These are phyloP conservation scores for Synchiropus splendidus DNA, from an alignment of 2,113 vertebrate genomes.

Conservation along the genomic window DNA sequence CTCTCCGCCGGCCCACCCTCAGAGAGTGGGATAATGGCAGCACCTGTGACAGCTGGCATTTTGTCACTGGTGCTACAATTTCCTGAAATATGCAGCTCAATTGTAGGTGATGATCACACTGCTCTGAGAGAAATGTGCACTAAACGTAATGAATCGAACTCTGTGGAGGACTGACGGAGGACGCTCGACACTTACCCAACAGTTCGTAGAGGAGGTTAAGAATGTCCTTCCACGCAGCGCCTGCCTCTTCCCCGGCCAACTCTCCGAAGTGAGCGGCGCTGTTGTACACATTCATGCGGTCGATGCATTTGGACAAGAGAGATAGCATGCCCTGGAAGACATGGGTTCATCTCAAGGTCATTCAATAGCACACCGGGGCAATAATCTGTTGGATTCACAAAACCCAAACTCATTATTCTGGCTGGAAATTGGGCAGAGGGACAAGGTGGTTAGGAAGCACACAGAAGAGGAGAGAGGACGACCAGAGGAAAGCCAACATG, in stretches of 20 bases:
- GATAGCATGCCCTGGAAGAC: conserved; percentile 83
- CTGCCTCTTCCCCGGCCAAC: conserved; percentile 76
- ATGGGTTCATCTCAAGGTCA: background rate
- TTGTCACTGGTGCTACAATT: conserved; percentile 17
- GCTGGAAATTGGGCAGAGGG: too few species aligned
- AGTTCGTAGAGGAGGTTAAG: conserved; percentile 90
- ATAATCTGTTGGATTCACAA: too few species aligned
- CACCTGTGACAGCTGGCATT: conserved; percentile 28
- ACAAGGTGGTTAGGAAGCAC: too few species aligned
- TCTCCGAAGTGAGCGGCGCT: conserved; percentile 84
- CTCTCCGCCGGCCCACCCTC: background rate
- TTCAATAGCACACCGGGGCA: too few species aligned
- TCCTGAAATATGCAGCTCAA: conserved; percentile 15
- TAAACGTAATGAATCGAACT: background rate
- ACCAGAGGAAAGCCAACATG: too few species aligned
- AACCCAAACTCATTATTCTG: too few species aligned
- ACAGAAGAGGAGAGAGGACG: too few species aligned
- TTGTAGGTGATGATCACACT: conserved; percentile 5
- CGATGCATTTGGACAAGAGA: conserved; percentile 86
- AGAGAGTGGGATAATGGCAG: conserved; percentile 16
- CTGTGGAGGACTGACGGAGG: background rate
- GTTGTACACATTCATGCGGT: conserved; percentile 87
- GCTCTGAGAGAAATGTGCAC: conserved; percentile 12
- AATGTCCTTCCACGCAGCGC: conserved; percentile 86
- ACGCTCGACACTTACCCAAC: conserved; percentile 68